Evolutionary conservation across 2,113 vertebrate genomes (phyloP).

Genomic region (Apteryx owenii): DNA sequence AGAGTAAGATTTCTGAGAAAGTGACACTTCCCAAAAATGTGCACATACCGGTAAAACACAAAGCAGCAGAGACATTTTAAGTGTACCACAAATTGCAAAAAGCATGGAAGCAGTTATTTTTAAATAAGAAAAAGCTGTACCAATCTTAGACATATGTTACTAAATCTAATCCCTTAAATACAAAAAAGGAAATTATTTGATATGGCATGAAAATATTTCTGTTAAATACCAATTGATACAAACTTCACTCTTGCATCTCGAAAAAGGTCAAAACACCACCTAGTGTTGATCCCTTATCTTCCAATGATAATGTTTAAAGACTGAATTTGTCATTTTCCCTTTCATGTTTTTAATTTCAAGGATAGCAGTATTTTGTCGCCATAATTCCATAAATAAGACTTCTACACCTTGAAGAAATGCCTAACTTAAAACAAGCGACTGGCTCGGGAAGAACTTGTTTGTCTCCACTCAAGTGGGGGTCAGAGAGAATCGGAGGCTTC

Average conservation of each 20-base stretch:
- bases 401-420: too few relatives aligned
- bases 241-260: neutral
- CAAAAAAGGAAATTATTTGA: constrained; percentile 55
- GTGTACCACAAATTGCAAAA: constrained; percentile 77
- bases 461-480: fast-evolving
- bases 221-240: constrained; percentile 46
- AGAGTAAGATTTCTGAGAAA: constrained; percentile 57
- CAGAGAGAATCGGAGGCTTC: neutral
- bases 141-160: constrained; percentile 63
- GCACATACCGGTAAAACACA: constrained; percentile 65
- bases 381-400: too few relatives aligned
- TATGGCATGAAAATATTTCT: constrained; percentile 51
- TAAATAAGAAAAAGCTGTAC: constrained; percentile 82
- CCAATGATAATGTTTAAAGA: neutral
- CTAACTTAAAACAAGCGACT: too few relatives aligned
- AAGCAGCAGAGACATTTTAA: constrained; percentile 79
- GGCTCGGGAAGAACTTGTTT: neutral
- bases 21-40: constrained; percentile 70
- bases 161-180: constrained; percentile 71
- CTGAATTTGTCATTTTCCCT: neutral
- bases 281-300: neutral
- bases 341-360: neutral
- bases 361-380: neutral
- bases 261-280: neutral
- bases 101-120: constrained; percentile 80